These are phyloP conservation scores for Hippoglossus hippoglossus DNA, from an alignment of 2,797 vertebrate species.

Conservation along the genomic window DNA sequence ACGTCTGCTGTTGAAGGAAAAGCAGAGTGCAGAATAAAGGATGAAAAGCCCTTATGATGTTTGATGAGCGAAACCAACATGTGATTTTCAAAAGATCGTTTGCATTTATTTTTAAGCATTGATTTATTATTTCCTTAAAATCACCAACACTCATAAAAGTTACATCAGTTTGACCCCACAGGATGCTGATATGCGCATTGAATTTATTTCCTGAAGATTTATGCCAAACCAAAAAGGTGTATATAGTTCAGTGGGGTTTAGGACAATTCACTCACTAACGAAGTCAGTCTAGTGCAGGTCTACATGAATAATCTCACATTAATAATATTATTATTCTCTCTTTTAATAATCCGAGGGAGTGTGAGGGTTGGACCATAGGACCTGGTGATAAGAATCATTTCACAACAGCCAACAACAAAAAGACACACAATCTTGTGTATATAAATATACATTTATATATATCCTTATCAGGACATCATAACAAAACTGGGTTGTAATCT, in stretches of 20 bases:
- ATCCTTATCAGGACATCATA: neutral
- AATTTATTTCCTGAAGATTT: slow-evolving; percentile 30
- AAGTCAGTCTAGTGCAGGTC: slow-evolving; percentile 45
- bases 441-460: neutral
- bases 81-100: too few relatives aligned
- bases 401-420: neutral
- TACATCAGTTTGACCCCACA: neutral
- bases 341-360: slow-evolving; percentile 35
- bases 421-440: slow-evolving; percentile 3
- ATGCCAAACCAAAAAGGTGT: slow-evolving; percentile 27
- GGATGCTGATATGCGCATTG: neutral
- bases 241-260: slow-evolving; percentile 20
- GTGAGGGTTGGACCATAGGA: neutral
- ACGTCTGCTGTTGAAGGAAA: neutral
- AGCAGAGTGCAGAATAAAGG: too few relatives aligned
- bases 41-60: too few relatives aligned
- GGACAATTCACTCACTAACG: slow-evolving; percentile 50
- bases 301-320: slow-evolving; percentile 56
- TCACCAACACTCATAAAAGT: neutral
- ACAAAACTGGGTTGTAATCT: neutral
- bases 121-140: neutral
- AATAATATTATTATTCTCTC: slow-evolving; percentile 36
- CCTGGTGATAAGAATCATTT: slow-evolving; percentile 29
- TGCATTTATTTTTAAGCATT: neutral
- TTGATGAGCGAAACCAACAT: too few relatives aligned